These are phyloP conservation scores for Phaetusa simplex DNA, from an alignment of 2,113 vertebrate genomes.

Conservation along the genomic window DNA sequence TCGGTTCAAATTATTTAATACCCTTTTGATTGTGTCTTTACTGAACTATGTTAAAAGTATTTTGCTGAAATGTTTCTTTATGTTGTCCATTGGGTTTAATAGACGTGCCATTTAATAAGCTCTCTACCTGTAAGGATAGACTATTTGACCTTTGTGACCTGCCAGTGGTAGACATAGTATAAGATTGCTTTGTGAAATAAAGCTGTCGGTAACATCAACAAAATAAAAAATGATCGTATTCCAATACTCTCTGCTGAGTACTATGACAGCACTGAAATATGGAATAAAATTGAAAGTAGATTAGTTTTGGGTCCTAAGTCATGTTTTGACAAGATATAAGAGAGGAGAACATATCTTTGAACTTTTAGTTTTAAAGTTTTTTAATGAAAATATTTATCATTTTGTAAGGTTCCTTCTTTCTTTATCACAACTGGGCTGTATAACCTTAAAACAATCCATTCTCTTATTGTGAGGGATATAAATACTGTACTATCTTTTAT, in stretches of 20 bases:
- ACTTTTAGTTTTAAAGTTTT: conserved; percentile 87
- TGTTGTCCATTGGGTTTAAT: conserved; percentile 78
- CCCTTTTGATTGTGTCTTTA: conserved; percentile 66
- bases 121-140: conserved; percentile 81
- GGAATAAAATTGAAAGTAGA: conserved; percentile 96
- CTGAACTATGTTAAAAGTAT: conserved; percentile 74
- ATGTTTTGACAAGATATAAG: conserved; percentile 92
- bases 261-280: conserved; percentile 96
- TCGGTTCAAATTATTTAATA: conserved; percentile 69
- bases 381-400: conserved; percentile 88
- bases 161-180: conserved; percentile 87
- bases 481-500: conserved; percentile 77
- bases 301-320: conserved; percentile 96
- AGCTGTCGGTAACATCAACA: conserved; percentile 95
- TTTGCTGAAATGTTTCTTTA: conserved; percentile 78
- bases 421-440: conserved; percentile 72
- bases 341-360: conserved; percentile 77
- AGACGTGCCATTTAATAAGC: conserved; percentile 80
- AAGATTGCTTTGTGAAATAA: conserved; percentile 99
- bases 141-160: conserved; percentile 89
- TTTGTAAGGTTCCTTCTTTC: conserved; percentile 78
- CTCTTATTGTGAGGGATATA: conserved; percentile 75
- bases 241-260: conserved; percentile 83
- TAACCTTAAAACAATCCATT: conserved; percentile 80
- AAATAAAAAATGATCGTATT: conserved; percentile 94